Conservation (phyloP, 2,797 vertebrate species). For the Petrocephalus sullivani region DNA sequence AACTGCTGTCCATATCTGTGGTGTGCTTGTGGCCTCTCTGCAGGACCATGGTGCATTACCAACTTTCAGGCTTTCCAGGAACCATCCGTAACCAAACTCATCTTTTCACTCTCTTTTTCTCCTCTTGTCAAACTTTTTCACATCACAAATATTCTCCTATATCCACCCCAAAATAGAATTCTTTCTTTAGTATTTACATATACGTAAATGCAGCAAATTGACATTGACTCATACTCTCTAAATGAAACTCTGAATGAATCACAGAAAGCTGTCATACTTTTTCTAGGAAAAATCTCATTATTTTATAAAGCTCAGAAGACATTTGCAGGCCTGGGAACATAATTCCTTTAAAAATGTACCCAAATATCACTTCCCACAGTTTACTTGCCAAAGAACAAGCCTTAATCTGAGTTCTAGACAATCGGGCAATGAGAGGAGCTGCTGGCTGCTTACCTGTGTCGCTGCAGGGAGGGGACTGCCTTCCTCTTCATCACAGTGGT, state of each 20-base stretch:
- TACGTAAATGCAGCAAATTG: neutral
- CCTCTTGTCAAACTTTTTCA: conserved; percentile 23
- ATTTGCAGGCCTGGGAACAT: neutral
- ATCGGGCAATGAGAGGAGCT: neutral
- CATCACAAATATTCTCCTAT: conserved; percentile 25
- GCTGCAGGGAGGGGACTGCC: conserved; percentile 11
- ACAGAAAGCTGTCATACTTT: neutral
- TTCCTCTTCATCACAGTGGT: neutral
- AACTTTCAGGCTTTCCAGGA: conserved; percentile 32
- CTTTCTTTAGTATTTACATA: conserved; percentile 8
- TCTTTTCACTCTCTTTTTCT: conserved; percentile 8
- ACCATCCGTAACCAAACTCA: conserved; percentile 35
- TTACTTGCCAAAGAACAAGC: neutral
- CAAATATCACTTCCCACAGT: neutral
- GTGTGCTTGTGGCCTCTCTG: conserved; percentile 41
- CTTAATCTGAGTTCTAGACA: neutral
- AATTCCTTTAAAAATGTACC: too few relatives aligned
- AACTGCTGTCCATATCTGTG: conserved; percentile 43
- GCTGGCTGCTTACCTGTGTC: conserved; percentile 5
- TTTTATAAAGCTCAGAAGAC: neutral
- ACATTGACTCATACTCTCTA: neutral
- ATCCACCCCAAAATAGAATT: conserved; percentile 29
- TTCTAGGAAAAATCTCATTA: neutral
- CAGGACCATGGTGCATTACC: conserved; percentile 45
- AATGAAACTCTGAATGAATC: neutral